A percentile compares a stretch with the other conserved stretches of the same genome.
These are phyloP conservation scores for Serilophus lunatus DNA, from an alignment of 2,113 vertebrate species.

Conservation along the genomic window DNA sequence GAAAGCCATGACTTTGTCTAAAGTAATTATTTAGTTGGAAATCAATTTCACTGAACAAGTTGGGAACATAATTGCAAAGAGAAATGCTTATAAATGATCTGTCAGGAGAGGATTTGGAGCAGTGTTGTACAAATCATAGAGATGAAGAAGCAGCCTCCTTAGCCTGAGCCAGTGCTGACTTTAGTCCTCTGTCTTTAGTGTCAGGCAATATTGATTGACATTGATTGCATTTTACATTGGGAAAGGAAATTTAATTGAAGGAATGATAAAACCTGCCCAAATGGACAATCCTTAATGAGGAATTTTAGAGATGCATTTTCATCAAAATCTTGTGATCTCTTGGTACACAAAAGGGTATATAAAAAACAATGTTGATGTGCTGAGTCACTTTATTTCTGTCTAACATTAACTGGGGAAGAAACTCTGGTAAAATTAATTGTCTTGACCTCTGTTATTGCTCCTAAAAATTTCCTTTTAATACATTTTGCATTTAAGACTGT, in stretches of 20 bases:
- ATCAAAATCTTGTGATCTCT: not conserved
- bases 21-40: not conserved
- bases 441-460: not conserved
- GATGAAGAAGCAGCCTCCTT: not conserved
- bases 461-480: not conserved
- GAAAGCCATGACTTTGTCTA: not conserved
- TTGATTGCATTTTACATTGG: not conserved
- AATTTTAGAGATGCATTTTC: not conserved
- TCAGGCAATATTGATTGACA: not conserved
- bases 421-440: not conserved
- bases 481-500: not conserved
- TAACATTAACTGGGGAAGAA: not conserved
- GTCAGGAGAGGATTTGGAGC: not conserved
- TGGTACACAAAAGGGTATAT: fast-evolving
- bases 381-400: not conserved
- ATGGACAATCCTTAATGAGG: not conserved
- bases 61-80: not conserved
- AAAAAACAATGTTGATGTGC: not conserved
- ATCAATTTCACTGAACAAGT: not conserved
- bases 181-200: not conserved
- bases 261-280: not conserved
- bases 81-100: not conserved
- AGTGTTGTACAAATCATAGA: not conserved
- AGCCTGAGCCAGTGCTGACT: not conserved
- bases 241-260: not conserved